Conservation (phyloP, 1,140 invertebrate species). For the Bombus haemorrhoidalis region DNA sequence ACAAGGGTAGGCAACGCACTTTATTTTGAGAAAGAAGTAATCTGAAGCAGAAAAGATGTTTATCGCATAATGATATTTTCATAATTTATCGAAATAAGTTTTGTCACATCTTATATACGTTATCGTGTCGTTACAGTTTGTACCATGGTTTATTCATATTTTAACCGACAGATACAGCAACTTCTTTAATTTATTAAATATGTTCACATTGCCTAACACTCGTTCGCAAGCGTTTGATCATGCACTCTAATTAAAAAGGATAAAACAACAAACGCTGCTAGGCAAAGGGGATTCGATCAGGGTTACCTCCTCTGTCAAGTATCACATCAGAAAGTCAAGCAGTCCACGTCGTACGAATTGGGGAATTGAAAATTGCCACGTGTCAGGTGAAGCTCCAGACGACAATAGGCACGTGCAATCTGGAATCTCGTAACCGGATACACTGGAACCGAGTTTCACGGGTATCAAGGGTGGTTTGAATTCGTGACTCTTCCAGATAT, state of each 20-base stretch:
- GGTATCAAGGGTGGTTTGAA: conserved; percentile 58
- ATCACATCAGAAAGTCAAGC: conserved; percentile 72
- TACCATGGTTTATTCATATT: neutral
- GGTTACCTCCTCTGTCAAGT: conserved; percentile 42
- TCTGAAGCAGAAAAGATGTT: no score
- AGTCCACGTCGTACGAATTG: conserved; percentile 35
- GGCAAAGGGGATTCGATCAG: conserved; percentile 19
- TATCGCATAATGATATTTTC: neutral
- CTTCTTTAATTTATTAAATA: neutral
- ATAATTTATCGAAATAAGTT: neutral
- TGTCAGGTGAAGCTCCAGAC: conserved; percentile 76
- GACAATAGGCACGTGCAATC: conserved; percentile 72
- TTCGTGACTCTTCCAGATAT: conserved; percentile 22
- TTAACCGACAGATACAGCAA: neutral
- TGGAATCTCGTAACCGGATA: conserved; percentile 61
- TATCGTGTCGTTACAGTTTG: neutral
- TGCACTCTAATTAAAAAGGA: conserved; percentile 16
- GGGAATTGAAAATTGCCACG: conserved; percentile 76
- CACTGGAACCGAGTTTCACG: conserved; percentile 43
- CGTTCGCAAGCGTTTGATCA: neutral
- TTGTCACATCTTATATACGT: neutral
- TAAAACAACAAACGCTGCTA: neutral
- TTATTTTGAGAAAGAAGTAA: no score
- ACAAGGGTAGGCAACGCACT: no score
- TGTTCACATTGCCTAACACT: neutral